Conservation (phyloP, 1,140 invertebrate genomes). For the Aphaenogaster ashmeadi region DNA sequence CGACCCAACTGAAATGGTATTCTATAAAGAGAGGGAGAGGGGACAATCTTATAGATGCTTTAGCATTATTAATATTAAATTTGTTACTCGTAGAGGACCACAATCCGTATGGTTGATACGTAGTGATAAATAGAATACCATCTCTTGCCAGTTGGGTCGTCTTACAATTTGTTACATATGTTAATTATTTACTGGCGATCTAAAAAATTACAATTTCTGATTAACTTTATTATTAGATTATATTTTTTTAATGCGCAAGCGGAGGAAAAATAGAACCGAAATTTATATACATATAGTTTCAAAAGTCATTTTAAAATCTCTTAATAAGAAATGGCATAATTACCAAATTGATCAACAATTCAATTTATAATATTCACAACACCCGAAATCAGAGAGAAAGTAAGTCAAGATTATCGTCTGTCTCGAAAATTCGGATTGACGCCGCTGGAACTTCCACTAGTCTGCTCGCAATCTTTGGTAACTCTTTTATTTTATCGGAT, state of each 20-base stretch:
- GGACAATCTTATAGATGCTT: too few species aligned
- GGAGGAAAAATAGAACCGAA: not conserved
- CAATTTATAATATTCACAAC: not conserved
- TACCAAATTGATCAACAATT: not conserved
- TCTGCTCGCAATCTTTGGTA: slow-evolving; percentile 40
- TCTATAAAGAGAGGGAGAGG: too few species aligned
- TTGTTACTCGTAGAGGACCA: too few species aligned
- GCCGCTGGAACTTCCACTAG: not conserved
- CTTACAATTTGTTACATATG: too few species aligned
- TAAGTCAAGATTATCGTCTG: not conserved
- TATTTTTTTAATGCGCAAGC: not conserved
- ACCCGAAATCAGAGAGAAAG: not conserved
- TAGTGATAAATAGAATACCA: too few species aligned
- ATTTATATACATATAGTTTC: not conserved
- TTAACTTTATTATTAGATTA: not conserved
- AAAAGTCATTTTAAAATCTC: not conserved
- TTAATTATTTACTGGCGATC: too few species aligned
- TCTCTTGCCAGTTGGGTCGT: too few species aligned
- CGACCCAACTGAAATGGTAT: too few species aligned
- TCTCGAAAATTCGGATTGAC: not conserved
- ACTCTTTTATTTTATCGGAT: slow-evolving; percentile 26
- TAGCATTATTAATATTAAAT: too few species aligned
- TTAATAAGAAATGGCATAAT: not conserved
- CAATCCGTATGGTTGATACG: too few species aligned
- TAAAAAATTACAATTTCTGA: not conserved